Evolutionary conservation across 2,888 invertebrate genomes (phyloP).

Genomic region (Pyrrhia umbra): DNA sequence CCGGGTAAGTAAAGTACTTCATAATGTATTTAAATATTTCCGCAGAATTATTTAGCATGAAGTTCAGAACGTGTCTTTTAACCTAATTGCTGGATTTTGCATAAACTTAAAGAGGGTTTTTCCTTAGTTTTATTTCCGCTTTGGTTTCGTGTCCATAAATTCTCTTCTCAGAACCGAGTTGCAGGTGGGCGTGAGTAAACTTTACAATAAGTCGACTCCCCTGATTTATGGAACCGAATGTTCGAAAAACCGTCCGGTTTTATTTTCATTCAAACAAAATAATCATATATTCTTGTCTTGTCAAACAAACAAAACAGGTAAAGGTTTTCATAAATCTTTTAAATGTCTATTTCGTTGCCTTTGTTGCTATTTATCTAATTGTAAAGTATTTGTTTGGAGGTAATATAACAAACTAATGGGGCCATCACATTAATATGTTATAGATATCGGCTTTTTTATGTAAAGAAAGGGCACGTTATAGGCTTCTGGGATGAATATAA

Average conservation of each 20-base stretch:
- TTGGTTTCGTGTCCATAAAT: slow-evolving; percentile 35
- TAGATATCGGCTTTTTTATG: slow-evolving; percentile 9
- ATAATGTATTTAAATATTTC: too few species aligned
- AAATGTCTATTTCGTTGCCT: slow-evolving; percentile 29
- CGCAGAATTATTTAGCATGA: background rate
- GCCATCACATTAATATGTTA: slow-evolving; percentile 36
- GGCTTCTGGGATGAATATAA: background rate
- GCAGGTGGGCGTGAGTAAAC: slow-evolving; percentile 42
- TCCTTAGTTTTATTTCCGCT: background rate
- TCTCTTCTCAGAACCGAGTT: slow-evolving; percentile 40
- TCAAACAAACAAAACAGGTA: slow-evolving; percentile 45
- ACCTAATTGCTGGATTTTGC: background rate
- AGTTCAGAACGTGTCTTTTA: background rate
- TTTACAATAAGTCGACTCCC: slow-evolving; percentile 47
- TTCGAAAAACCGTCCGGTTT: slow-evolving; percentile 34
- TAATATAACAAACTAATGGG: slow-evolving; percentile 39
- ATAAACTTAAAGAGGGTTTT: background rate
- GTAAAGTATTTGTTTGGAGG: slow-evolving; percentile 30
- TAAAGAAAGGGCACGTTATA: background rate
- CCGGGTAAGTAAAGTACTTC: too few species aligned
- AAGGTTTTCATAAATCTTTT: slow-evolving; percentile 53
- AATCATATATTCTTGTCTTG: slow-evolving; percentile 53
- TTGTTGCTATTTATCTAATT: slow-evolving; percentile 35
- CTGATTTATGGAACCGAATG: slow-evolving; percentile 50
- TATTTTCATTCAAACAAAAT: slow-evolving; percentile 46